A percentile compares a stretch with the other conserved stretches of the same genome.
These are phyloP conservation scores for Resseliella maxima DNA, from an alignment of 2,888 invertebrate species.

Conservation along the genomic window DNA sequence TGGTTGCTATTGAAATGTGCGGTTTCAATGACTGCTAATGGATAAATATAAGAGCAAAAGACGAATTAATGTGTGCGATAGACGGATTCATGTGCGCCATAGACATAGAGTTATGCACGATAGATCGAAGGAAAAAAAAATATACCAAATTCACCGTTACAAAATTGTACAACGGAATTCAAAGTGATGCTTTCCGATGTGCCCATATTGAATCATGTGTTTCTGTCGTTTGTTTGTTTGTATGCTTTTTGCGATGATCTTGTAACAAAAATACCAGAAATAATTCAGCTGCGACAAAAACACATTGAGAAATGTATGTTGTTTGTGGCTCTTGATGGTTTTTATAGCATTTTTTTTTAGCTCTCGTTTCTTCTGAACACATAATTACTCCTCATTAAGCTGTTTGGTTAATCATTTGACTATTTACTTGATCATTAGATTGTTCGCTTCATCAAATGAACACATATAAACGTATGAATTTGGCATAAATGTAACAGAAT, in stretches of 20 bases:
- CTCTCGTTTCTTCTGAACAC: background rate
- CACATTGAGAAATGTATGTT: constrained; percentile 1
- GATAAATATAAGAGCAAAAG: too few species aligned
- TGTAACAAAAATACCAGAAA: background rate
- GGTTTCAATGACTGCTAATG: too few species aligned
- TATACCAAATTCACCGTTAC: background rate
- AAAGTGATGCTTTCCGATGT: background rate
- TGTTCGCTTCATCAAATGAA: background rate
- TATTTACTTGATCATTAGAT: too few species aligned
- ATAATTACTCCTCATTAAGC: background rate
- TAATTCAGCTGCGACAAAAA: background rate
- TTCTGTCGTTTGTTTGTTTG: background rate
- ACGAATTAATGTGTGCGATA: too few species aligned
- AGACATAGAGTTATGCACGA: too few species aligned
- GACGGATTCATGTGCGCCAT: too few species aligned
- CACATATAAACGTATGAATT: background rate
- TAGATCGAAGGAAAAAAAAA: too few species aligned
- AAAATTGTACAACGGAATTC: background rate
- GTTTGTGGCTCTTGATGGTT: background rate
- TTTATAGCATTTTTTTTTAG: background rate
- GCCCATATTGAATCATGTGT: background rate
- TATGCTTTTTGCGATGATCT: background rate
- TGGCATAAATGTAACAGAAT: background rate
- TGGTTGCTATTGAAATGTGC: too few species aligned
- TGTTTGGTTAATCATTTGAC: too few species aligned